Evolutionary conservation across 1,140 invertebrate species (phyloP).

Genomic region (Portunus trituberculatus): DNA sequence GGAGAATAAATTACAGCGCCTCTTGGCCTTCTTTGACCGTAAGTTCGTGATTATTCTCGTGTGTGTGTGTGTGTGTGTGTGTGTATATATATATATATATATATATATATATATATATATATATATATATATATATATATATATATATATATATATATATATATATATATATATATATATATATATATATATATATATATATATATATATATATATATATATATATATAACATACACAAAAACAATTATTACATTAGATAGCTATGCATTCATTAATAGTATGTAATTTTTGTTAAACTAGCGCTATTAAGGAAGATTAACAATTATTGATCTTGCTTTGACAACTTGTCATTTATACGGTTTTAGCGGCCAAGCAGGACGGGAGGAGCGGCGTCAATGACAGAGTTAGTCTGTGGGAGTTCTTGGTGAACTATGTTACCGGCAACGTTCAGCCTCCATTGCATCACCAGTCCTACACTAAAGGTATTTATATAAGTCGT

Average conservation of each 20-base stretch:
- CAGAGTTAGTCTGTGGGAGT: background rate
- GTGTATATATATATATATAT: slow-evolving; percentile 14
- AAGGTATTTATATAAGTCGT: background rate
- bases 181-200: slow-evolving; percentile 32
- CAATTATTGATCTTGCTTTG: background rate
- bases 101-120: slow-evolving; percentile 36
- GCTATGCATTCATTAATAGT: background rate
- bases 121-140: slow-evolving; percentile 23
- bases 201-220: slow-evolving; percentile 32
- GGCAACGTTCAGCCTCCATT: no score
- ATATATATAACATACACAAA: background rate
- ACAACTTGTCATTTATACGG: background rate
- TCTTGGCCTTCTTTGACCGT: no score
- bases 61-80: background rate
- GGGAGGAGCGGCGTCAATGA: background rate
- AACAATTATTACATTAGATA: background rate
- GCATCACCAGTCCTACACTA: no score
- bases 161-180: slow-evolving; percentile 32
- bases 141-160: slow-evolving; percentile 34
- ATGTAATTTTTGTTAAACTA: background rate
- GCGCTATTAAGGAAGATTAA: background rate
- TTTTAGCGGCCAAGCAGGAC: background rate
- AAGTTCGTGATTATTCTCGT: no score
- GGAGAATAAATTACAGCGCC: no score
- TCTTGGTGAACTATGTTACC: slow-evolving; percentile 19